Conservation (phyloP, 2,113 vertebrate genomes). For the Alces alces region DNA sequence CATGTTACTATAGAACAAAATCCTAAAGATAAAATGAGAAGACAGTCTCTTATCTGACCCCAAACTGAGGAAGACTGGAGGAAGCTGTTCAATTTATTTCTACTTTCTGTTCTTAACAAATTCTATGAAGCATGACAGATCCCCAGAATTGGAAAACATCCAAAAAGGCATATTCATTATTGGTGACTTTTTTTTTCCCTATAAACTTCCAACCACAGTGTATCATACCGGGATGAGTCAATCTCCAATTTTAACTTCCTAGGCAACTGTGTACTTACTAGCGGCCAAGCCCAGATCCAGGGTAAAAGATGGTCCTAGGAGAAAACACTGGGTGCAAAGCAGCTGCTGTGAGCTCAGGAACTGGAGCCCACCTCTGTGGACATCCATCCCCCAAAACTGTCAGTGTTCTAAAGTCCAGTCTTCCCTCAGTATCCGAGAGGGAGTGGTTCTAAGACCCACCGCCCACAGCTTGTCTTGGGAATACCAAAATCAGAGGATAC, state of each 20-base stretch:
- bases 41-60: neutral
- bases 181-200: neutral
- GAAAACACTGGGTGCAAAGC: neutral
- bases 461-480: neutral
- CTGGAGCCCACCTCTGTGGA: neutral
- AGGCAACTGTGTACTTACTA: neutral
- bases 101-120: neutral
- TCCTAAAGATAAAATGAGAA: neutral
- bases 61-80: neutral
- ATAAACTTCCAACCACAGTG: neutral
- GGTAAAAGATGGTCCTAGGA: neutral
- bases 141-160: neutral
- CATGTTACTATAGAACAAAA: neutral
- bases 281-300: neutral
- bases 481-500: neutral
- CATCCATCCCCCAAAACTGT: fast-evolving
- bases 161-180: neutral
- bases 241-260: neutral
- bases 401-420: neutral
- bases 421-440: neutral
- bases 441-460: neutral
- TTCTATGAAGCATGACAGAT: neutral
- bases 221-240: neutral
- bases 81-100: neutral
- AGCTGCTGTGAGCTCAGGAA: neutral